Evolutionary conservation across 2,113 vertebrate species (phyloP).

Genomic region (Oxyruncus cristatus): DNA sequence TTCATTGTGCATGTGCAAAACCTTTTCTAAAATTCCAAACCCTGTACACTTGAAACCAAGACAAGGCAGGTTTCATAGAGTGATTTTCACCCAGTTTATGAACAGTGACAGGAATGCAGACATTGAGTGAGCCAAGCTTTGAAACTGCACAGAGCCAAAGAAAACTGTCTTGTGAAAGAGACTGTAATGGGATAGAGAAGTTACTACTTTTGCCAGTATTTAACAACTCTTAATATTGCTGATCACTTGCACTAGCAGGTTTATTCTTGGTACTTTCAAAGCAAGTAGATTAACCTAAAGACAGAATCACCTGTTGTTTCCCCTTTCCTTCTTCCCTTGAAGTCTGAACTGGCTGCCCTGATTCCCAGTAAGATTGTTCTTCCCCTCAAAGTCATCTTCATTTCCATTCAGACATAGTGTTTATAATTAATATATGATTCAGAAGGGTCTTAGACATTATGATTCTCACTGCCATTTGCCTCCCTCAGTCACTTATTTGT

Average conservation of each 20-base stretch:
- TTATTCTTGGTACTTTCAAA: background rate
- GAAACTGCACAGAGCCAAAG: background rate
- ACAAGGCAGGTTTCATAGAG: background rate
- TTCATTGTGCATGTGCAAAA: background rate
- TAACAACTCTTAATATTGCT: background rate
- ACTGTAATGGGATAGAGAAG: background rate
- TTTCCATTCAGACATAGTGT: background rate
- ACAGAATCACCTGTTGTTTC: background rate
- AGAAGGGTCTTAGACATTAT: background rate
- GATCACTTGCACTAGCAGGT: background rate
- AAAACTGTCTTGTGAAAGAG: background rate
- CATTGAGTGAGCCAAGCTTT: background rate
- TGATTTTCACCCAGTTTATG: background rate
- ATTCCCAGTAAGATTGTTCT: background rate
- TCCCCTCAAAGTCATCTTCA: background rate
- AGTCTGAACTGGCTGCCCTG: background rate
- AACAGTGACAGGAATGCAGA: background rate
- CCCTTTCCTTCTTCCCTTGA: background rate
- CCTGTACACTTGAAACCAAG: background rate
- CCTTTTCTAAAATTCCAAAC: background rate
- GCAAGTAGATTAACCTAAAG: background rate
- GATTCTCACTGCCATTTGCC: background rate
- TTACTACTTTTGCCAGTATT: background rate
- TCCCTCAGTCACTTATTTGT: background rate
- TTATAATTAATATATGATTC: background rate